A percentile compares a stretch with the other conserved stretches of the same genome.
Conservation (phyloP, 2,113 vertebrate genomes). For the Heloderma charlesbogerti region DNA sequence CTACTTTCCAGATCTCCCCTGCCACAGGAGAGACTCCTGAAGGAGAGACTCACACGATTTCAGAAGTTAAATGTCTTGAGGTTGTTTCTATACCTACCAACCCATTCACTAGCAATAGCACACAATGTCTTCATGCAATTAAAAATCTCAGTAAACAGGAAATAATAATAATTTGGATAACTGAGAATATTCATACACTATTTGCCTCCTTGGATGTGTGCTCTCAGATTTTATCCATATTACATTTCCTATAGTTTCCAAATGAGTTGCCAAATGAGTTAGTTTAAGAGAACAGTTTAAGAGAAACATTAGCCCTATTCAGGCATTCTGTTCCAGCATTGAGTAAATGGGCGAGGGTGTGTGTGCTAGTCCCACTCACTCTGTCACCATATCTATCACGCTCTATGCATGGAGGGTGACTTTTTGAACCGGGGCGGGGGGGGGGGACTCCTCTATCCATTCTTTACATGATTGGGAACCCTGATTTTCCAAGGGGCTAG, state of each 20-base stretch:
- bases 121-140: not conserved
- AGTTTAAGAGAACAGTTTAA: not conserved
- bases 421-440: too few relatives aligned
- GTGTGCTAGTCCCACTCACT: too few relatives aligned
- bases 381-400: too few relatives aligned
- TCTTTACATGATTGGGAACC: too few relatives aligned
- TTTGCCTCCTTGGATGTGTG: not conserved
- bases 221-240: not conserved
- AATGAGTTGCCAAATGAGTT: not conserved
- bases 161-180: not conserved
- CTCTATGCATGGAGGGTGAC: too few relatives aligned
- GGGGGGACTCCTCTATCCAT: too few relatives aligned
- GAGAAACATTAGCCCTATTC: too few relatives aligned
- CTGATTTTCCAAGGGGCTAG: too few relatives aligned
- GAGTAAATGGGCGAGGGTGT: too few relatives aligned
- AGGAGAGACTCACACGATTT: accelerated
- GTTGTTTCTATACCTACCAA: not conserved
- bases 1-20: not conserved
- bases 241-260: not conserved
- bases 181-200: not conserved
- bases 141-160: not conserved
- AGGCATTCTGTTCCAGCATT: too few relatives aligned
- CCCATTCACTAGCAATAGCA: not conserved
- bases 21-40: not conserved
- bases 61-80: not conserved